Percentiles rank a stretch among this genome's conserved stretches.
phyloP scores from a whole-genome alignment of 2,797 vertebrate species.

The Vireo griseus region DNA sequence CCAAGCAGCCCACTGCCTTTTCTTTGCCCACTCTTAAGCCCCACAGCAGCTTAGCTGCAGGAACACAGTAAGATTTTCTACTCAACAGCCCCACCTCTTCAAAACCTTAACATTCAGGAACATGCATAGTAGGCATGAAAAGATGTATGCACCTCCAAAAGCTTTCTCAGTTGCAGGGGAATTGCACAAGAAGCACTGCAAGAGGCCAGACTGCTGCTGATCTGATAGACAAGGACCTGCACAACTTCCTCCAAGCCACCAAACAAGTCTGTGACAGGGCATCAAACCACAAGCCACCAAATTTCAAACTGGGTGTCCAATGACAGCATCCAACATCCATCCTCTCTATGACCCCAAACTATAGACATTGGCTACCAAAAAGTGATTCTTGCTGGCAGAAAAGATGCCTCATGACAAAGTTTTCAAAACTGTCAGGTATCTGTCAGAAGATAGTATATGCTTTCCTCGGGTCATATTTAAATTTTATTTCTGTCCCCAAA shows the following conservation, averaged over 20 bases:
- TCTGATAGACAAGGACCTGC: neutral
- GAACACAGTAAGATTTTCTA: neutral
- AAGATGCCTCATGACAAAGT: neutral
- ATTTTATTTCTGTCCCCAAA: neutral
- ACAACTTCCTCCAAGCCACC: neutral
- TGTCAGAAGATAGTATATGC: neutral
- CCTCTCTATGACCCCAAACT: neutral
- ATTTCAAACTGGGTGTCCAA: neutral
- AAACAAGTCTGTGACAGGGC: neutral
- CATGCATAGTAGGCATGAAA: accelerated
- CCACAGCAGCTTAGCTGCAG: neutral
- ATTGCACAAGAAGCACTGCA: neutral
- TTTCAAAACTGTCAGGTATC: neutral
- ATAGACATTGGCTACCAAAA: neutral
- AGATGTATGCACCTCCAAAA: neutral
- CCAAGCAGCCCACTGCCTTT: neutral
- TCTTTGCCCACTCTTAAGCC: neutral
- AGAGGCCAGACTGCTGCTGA: neutral
- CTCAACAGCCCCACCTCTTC: neutral
- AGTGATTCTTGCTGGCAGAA: neutral
- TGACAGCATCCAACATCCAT: neutral
- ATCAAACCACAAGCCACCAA: neutral
- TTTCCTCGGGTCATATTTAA: neutral
- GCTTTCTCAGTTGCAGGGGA: neutral
- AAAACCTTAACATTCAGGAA: neutral